Percentiles rank a stretch among this genome's conserved stretches.
Evolutionary conservation across 1,140 invertebrate species (phyloP).

Genomic region (Dreissena polymorpha): DNA sequence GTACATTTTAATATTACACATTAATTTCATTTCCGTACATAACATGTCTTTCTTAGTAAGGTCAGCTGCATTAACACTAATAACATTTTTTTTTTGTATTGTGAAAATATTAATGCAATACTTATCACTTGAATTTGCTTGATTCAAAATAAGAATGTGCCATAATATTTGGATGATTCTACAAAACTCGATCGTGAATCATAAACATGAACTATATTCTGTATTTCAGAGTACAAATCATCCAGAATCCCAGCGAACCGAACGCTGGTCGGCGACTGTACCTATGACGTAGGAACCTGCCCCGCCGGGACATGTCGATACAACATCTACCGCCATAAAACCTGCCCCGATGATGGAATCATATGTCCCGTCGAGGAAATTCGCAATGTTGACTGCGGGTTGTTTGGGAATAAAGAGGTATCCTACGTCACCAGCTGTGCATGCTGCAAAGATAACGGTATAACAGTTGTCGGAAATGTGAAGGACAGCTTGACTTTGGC

Average conservation of each 20-base stretch:
- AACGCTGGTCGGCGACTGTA: neutral
- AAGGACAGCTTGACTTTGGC: neutral
- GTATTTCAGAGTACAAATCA: too few species aligned
- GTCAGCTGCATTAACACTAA: too few species aligned
- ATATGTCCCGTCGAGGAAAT: slow-evolving; percentile 18
- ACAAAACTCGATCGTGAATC: too few species aligned
- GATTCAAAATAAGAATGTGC: too few species aligned
- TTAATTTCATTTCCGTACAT: too few species aligned
- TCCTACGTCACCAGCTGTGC: slow-evolving; percentile 10
- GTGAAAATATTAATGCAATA: too few species aligned
- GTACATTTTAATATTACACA: too few species aligned
- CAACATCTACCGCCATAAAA: neutral
- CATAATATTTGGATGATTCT: too few species aligned
- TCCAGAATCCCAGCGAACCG: slow-evolving; percentile 20
- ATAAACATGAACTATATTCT: too few species aligned
- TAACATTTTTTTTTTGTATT: too few species aligned
- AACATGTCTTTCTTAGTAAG: too few species aligned
- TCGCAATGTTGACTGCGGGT: neutral
- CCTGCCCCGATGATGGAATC: slow-evolving; percentile 34
- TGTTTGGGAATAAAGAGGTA: neutral
- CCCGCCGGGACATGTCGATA: slow-evolving; percentile 19
- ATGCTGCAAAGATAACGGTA: slow-evolving; percentile 31
- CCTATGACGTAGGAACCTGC: slow-evolving; percentile 30
- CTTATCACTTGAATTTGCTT: too few species aligned
- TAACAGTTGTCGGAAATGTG: neutral